Percentiles rank a stretch among this genome's conserved stretches.
phyloP scores from a whole-genome alignment of 2,113 vertebrate species.

The Ochotona princeps region DNA sequence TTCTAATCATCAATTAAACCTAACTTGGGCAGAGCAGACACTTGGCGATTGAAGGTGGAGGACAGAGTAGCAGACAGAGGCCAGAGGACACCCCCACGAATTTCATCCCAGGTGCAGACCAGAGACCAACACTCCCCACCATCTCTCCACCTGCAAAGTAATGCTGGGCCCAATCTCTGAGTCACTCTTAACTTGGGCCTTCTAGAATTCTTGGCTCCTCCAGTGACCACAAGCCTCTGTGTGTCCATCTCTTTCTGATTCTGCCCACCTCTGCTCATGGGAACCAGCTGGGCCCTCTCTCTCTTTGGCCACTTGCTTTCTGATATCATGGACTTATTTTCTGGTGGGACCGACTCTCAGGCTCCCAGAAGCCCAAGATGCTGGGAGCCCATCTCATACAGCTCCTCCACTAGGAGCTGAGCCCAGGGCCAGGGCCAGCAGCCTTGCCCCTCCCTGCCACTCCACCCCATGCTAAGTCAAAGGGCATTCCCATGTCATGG shows the following conservation, averaged over 20 bases:
- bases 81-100: background rate
- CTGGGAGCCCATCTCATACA: background rate
- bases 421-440: background rate
- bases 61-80: background rate
- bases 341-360: background rate
- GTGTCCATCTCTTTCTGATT: slow-evolving; percentile 32
- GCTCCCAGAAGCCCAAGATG: background rate
- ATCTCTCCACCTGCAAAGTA: slow-evolving; percentile 34
- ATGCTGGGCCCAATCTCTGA: background rate
- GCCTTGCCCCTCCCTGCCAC: background rate
- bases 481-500: background rate
- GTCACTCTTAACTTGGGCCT: background rate
- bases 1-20: background rate
- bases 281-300: background rate
- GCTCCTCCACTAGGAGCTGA: background rate
- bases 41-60: background rate
- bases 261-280: background rate
- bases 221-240: background rate
- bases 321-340: background rate
- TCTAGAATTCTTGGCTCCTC: slow-evolving; percentile 18
- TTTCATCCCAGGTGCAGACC: background rate
- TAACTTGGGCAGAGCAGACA: background rate
- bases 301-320: background rate
- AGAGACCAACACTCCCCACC: background rate
- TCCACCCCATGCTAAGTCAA: background rate